Conservation (phyloP, 2,113 vertebrate species). For the Myotis lucifugus region DNA sequence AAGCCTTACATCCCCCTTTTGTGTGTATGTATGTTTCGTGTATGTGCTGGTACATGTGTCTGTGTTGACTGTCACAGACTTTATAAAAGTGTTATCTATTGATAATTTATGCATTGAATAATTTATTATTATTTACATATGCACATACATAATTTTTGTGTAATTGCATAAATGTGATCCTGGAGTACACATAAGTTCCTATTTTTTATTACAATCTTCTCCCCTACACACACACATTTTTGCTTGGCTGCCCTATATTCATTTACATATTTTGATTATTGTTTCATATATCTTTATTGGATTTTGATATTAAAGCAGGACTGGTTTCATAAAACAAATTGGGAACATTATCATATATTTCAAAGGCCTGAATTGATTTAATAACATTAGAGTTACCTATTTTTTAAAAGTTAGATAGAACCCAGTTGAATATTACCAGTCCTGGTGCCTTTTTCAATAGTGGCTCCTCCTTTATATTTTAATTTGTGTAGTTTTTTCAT, state of each 20-base stretch:
- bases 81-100: not conserved
- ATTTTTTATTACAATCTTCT: not conserved
- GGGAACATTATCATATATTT: too few species aligned
- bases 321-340: too few species aligned
- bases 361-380: not conserved
- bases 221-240: not conserved
- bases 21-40: not conserved
- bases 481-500: not conserved
- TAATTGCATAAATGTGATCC: not conserved
- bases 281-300: not conserved
- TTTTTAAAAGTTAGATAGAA: not conserved
- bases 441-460: not conserved
- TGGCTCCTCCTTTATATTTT: not conserved
- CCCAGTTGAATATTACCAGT: not conserved
- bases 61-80: not conserved
- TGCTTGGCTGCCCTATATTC: not conserved
- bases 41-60: not conserved
- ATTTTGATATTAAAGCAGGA: conserved; percentile 10
- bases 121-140: not conserved
- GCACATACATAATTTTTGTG: not conserved
- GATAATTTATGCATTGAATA: not conserved
- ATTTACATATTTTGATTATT: conserved; percentile 7
- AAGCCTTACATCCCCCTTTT: not conserved
- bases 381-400: not conserved
- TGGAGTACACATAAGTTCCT: not conserved